phyloP scores from a whole-genome alignment of 2,797 vertebrate genomes.

The Pantherophis alleghaniensis region DNA sequence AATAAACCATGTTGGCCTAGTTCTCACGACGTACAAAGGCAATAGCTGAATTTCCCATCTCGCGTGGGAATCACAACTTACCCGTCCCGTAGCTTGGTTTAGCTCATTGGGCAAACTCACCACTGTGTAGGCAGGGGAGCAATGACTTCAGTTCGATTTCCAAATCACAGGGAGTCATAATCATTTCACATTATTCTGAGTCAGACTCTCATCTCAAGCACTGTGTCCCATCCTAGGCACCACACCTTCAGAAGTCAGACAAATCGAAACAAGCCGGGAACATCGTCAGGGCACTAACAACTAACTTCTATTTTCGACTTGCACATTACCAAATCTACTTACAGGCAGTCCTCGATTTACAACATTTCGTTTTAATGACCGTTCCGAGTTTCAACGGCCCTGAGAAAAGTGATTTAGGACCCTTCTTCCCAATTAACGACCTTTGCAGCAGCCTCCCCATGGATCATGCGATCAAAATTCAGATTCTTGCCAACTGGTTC shows the following conservation, averaged over 20 bases:
- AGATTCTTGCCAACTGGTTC: neutral
- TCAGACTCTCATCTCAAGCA: neutral
- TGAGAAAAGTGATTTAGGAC: neutral
- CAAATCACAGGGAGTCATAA: neutral
- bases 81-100: neutral
- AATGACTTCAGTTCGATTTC: neutral
- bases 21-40: neutral
- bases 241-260: neutral
- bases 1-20: neutral
- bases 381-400: neutral
- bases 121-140: neutral
- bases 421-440: neutral
- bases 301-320: neutral
- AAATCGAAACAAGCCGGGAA: neutral
- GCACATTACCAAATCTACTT: neutral
- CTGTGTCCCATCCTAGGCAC: neutral
- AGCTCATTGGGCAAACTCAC: neutral
- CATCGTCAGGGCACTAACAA: neutral
- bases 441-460: neutral
- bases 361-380: neutral
- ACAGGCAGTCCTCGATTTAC: neutral
- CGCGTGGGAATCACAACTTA: neutral
- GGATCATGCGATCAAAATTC: accelerated
- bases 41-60: neutral
- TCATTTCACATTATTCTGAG: neutral